A percentile compares a stretch with the other conserved stretches of the same genome.
phyloP scores from a whole-genome alignment of 1,140 invertebrate species.

The Acromyrmex echinatior region DNA sequence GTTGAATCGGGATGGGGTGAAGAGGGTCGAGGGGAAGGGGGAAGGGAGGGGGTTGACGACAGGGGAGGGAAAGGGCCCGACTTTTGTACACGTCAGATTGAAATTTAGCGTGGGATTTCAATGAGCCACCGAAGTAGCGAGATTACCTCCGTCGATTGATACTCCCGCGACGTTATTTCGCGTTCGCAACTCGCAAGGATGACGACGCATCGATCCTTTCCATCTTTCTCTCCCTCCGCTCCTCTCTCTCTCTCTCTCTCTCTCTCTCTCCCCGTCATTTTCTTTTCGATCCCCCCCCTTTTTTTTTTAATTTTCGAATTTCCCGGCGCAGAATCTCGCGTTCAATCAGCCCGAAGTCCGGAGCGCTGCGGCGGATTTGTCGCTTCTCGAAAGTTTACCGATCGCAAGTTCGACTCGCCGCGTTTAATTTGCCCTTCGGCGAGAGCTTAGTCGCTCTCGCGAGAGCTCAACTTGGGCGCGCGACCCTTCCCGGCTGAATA shows the following conservation, averaged over 20 bases:
- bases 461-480: slow-evolving; percentile 66
- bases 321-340: slow-evolving; percentile 6
- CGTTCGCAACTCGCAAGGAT: slow-evolving; percentile 37
- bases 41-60: neutral
- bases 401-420: neutral
- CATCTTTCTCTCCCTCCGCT: neutral
- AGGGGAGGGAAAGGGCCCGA: slow-evolving; percentile 62
- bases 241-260: neutral
- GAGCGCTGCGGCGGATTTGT: slow-evolving; percentile 30
- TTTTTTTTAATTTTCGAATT: slow-evolving; percentile 5
- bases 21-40: neutral
- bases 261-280: neutral
- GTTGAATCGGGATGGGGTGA: slow-evolving; percentile 26
- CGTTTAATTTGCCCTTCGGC: slow-evolving; percentile 29
- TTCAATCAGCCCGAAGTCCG: slow-evolving; percentile 28
- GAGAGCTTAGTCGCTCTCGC: slow-evolving; percentile 6
- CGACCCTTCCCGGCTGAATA: slow-evolving; percentile 58
- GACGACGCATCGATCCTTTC: slow-evolving; percentile 67
- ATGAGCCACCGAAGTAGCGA: slow-evolving; percentile 78
- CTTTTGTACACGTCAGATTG: slow-evolving; percentile 83
- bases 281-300: neutral
- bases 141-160: slow-evolving; percentile 78
- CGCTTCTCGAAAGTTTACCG: slow-evolving; percentile 35
- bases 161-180: slow-evolving; percentile 64
- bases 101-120: slow-evolving; percentile 84